A percentile compares a stretch with the other conserved stretches of the same genome.
phyloP scores from a whole-genome alignment of 92 coral and sea anemone species.

The Actinernus sp. region DNA sequence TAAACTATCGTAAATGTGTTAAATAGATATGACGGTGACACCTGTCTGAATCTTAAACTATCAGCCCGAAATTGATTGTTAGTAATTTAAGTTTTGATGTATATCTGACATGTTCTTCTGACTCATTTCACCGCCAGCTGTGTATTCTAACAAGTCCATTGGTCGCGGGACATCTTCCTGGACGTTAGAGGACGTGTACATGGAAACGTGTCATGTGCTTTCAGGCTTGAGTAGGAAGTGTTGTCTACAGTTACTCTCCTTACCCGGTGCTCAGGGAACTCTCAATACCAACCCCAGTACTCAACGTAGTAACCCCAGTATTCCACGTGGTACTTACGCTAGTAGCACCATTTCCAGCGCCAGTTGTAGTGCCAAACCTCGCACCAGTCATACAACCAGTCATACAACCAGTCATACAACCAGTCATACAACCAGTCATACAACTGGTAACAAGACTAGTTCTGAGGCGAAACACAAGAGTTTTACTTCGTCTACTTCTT shows the following conservation, averaged over 20 bases:
- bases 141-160: constrained; percentile 80
- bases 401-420: neutral
- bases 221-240: constrained; percentile 91
- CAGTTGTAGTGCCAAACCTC: neutral
- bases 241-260: constrained; percentile 88
- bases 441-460: neutral
- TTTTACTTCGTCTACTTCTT: no score
- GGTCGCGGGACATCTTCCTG: constrained; percentile 87
- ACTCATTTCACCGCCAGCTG: constrained; percentile 42
- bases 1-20: no score
- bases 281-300: no score
- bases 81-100: no score
- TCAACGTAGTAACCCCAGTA: neutral
- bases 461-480: no score
- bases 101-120: neutral
- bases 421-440: neutral
- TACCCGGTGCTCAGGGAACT: constrained; percentile 3
- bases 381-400: neutral
- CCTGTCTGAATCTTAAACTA: no score
- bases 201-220: constrained; percentile 93
- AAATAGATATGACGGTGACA: no score
- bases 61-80: no score
- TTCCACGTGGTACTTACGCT: neutral
- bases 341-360: neutral
- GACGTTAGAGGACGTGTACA: constrained; percentile 97